phyloP scores from a whole-genome alignment of 2,888 invertebrate genomes.

The Xestia xanthographa region DNA sequence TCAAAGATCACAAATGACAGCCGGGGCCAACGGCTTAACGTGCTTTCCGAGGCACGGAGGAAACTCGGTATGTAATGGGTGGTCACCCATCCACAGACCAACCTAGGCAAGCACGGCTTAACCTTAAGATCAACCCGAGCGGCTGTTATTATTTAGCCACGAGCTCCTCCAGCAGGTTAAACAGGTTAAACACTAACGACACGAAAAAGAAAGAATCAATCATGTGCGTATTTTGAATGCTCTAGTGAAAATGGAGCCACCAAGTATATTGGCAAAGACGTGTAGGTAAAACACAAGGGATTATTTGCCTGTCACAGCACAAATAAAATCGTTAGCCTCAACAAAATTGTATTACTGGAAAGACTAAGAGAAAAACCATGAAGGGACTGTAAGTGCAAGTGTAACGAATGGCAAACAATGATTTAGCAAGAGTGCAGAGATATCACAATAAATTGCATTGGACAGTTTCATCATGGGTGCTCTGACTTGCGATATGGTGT shows the following conservation, averaged over 20 bases:
- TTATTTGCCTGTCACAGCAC: constrained; percentile 27
- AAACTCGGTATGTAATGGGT: no score
- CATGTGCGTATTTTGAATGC: neutral
- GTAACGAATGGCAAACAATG: constrained; percentile 60
- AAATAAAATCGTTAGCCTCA: constrained; percentile 31
- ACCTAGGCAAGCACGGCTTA: no score
- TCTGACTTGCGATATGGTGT: constrained; percentile 44
- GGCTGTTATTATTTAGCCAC: no score
- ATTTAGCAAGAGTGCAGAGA: constrained; percentile 55
- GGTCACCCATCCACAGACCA: no score
- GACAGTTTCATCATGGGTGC: constrained; percentile 58
- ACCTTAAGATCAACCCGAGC: no score
- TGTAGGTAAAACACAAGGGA: neutral
- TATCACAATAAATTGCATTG: constrained; percentile 63
- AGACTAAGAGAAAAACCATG: constrained; percentile 39
- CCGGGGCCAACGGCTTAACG: no score
- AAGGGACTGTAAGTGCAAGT: constrained; percentile 45
- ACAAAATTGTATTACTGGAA: constrained; percentile 37
- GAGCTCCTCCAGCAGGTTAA: no score
- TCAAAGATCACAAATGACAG: no score
- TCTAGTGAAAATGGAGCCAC: neutral
- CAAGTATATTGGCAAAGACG: neutral
- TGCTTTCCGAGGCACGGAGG: no score
- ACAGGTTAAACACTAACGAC: no score
- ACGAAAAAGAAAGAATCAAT: no score